Base-by-base conservation (phyloP, 2,797 vertebrate species). In the Catostomus latipinnis region DNA sequence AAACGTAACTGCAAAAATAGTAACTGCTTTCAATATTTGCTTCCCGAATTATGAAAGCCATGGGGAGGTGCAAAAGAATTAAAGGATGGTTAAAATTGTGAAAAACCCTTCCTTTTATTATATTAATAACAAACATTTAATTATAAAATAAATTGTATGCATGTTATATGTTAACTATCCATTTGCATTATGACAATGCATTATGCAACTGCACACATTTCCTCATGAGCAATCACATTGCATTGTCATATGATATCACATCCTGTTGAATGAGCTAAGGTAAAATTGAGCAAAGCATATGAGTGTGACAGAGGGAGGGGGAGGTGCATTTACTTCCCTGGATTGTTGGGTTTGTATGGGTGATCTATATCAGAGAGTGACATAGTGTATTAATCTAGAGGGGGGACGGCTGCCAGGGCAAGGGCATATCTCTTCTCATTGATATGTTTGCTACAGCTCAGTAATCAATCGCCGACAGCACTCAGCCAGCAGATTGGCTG, bases 401-500 rank as follows among this genome's bases (percentile, higher is more conserved):
- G 68, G 76, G 76, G 74, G 79, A 34, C 60, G 48, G 71, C 81
- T 76, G 82, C 73, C 80, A 80, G 67, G 52, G 81, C 83, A 83
- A 87, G 81, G 85, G 70, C 83, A 87, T 87, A 81, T 85, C 83
- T 87, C 85, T 83, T 78, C 81, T 84, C 85, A 86, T 79, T 88
- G 82, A 86, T 87, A 85, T 85, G 84, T 88, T 89, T 87, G 81
- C 88, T 80, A 76, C 81, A 84, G 83, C 84, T 74, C 74, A 75
- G 83, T 83, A 80, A 88, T 87, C 82, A 85, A 86, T 87, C 14
- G 78, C 76, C 54, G 58, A 65, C 74, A 83, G 82, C 83, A 74
- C 63, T 68, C 81, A 74, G 82, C 61, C 67, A 81, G 84, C 53
- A 86, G 77, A 81, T 81, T 81, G 76, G 69, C 69, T 81, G 56